Evolutionary conservation across 2,888 invertebrate genomes (phyloP).

Genomic region (Eupithecia abbreviata): DNA sequence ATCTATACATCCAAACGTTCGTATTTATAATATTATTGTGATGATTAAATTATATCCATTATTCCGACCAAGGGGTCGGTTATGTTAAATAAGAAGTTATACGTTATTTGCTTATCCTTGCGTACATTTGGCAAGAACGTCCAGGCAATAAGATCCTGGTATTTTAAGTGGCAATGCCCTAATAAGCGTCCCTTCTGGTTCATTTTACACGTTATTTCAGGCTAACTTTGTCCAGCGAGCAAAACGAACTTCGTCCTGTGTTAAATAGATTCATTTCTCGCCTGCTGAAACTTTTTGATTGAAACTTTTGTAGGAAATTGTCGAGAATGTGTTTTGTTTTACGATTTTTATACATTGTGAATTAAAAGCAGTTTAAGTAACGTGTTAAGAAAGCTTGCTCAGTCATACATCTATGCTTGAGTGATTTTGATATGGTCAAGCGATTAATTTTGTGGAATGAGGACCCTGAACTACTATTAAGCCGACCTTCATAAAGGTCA

Average conservation of each 20-base stretch:
- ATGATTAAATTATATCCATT: not conserved
- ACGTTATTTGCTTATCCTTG: not conserved
- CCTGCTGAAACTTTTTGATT: slow-evolving; percentile 57
- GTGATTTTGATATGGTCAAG: too few species aligned
- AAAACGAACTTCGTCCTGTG: slow-evolving; percentile 52
- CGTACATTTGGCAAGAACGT: slow-evolving; percentile 12
- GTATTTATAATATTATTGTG: too few species aligned
- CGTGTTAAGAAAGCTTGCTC: not conserved
- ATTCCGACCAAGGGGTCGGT: not conserved
- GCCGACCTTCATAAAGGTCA: not conserved
- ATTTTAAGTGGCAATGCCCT: slow-evolving; percentile 13
- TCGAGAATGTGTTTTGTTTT: slow-evolving; percentile 11
- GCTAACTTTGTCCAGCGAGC: slow-evolving; percentile 44
- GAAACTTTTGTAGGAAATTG: slow-evolving; percentile 43
- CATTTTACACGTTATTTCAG: slow-evolving; percentile 44
- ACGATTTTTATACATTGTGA: slow-evolving; percentile 1
- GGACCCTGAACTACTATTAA: not conserved
- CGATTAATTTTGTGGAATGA: too few species aligned
- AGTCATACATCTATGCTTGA: too few species aligned
- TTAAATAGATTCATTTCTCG: slow-evolving; percentile 55
- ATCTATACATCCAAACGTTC: too few species aligned
- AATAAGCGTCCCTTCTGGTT: slow-evolving; percentile 24
- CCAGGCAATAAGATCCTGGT: slow-evolving; percentile 16
- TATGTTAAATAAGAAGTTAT: not conserved
- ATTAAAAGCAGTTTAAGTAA: not conserved